A percentile compares a stretch with the other conserved stretches of the same genome.
These are phyloP conservation scores for Lasius fuliginosus DNA, from an alignment of 2,888 invertebrate genomes.

Conservation along the genomic window DNA sequence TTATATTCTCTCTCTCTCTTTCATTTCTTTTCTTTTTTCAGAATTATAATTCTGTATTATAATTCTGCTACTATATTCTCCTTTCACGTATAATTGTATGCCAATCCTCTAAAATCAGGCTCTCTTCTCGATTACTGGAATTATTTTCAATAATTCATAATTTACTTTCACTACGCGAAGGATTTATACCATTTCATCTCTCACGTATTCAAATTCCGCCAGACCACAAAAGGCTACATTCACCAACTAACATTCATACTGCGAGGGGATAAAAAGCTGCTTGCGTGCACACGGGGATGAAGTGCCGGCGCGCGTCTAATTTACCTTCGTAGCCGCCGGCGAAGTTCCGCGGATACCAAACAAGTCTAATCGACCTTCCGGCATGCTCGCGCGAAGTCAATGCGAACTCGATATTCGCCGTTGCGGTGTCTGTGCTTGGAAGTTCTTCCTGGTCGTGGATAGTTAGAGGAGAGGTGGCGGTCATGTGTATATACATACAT, in stretches of 20 bases:
- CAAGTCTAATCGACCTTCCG: conserved; percentile 55
- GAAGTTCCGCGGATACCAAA: conserved; percentile 55
- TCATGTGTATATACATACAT: not conserved
- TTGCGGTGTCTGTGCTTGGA: conserved; percentile 42
- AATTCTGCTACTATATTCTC: not conserved
- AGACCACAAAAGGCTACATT: conserved; percentile 45
- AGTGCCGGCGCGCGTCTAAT: conserved; percentile 38
- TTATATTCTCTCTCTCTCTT: not conserved
- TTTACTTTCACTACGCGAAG: conserved; percentile 32
- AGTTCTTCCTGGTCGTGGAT: conserved; percentile 39
- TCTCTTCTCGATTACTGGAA: conserved; percentile 13
- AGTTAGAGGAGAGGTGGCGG: conserved; percentile 43
- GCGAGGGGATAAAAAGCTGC: conserved; percentile 42
- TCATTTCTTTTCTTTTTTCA: not conserved
- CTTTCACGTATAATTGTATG: not conserved
- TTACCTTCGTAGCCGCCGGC: conserved; percentile 43
- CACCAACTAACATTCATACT: conserved; percentile 7
- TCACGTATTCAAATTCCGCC: conserved; percentile 18
- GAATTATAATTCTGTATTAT: not conserved
- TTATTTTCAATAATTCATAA: conserved; percentile 21
- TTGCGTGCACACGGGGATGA: conserved; percentile 23
- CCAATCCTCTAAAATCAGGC: not conserved
- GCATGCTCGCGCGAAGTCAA: conserved; percentile 52
- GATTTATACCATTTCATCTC: conserved; percentile 29
- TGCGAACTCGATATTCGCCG: conserved; percentile 55